Percentiles rank a stretch among this genome's conserved stretches.
Conservation (phyloP, 2,888 invertebrate species). For the Caenorhabditis panamensis region DNA sequence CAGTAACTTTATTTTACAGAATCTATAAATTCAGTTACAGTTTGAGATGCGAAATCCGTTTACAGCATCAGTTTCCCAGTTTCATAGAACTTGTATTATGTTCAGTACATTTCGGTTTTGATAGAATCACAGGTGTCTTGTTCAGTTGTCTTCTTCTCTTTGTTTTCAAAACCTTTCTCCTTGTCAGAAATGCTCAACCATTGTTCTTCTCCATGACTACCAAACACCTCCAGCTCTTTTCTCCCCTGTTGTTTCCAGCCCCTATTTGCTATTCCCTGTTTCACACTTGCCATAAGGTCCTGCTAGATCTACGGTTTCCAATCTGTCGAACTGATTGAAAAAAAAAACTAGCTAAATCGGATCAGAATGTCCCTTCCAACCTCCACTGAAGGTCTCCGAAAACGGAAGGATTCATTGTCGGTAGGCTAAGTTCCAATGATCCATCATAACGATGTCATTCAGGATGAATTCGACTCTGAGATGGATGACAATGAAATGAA, state of each 20-base stretch:
- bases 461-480: constrained; percentile 67
- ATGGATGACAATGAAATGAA: constrained; percentile 68
- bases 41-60: no score
- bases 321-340: background rate
- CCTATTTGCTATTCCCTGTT: constrained; percentile 2
- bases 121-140: no score
- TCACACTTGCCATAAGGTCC: constrained; percentile 7
- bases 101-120: no score
- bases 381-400: constrained; percentile 45
- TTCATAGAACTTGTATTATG: no score
- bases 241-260: no score
- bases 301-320: background rate
- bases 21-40: no score
- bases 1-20: no score
- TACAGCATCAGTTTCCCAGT: no score
- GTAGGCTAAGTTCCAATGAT: constrained; percentile 30
- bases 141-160: no score
- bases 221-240: constrained; percentile 8
- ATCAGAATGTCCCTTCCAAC: constrained; percentile 32
- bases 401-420: constrained; percentile 55
- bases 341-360: no score
- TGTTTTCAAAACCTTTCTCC: no score
- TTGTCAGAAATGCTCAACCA: constrained; percentile 4
- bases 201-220: constrained; percentile 9
- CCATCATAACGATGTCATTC: background rate